phyloP scores from a whole-genome alignment of 2,797 vertebrate species.

The Falco peregrinus region DNA sequence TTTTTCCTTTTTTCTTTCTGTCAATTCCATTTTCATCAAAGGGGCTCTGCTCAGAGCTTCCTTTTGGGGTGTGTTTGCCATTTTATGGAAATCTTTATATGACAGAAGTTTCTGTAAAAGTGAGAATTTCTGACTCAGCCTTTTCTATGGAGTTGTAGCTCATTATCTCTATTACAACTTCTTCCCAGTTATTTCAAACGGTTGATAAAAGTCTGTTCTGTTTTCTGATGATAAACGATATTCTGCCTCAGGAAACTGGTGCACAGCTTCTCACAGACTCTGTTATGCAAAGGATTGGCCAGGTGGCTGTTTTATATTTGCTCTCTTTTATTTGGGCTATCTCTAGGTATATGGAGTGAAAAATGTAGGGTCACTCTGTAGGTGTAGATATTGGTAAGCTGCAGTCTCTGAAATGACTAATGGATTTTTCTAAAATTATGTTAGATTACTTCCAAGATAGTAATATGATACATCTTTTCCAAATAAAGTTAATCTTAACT shows the following conservation, averaged over 20 bases:
- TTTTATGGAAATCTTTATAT: background rate
- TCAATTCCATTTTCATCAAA: background rate
- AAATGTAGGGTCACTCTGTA: background rate
- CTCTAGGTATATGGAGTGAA: background rate
- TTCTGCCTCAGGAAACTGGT: background rate
- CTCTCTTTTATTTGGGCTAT: background rate
- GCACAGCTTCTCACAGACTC: background rate
- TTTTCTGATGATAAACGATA: background rate
- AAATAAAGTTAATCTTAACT: background rate
- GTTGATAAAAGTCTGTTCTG: slow-evolving; percentile 3
- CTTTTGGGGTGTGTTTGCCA: background rate
- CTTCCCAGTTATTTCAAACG: background rate
- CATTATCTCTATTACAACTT: background rate
- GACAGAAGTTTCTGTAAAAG: background rate
- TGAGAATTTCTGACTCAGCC: background rate
- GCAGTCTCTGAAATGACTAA: background rate
- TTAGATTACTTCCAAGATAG: background rate
- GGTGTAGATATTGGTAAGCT: background rate
- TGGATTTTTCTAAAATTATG: background rate
- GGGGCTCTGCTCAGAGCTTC: background rate
- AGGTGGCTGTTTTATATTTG: background rate
- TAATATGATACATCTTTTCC: background rate
- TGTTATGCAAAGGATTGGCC: background rate
- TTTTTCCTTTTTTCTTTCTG: background rate
- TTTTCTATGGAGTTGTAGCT: background rate